Percentiles rank a stretch among this genome's conserved stretches.
These are phyloP conservation scores for Andrena camellia DNA, from an alignment of 2,888 invertebrate genomes.

Conservation along the genomic window DNA sequence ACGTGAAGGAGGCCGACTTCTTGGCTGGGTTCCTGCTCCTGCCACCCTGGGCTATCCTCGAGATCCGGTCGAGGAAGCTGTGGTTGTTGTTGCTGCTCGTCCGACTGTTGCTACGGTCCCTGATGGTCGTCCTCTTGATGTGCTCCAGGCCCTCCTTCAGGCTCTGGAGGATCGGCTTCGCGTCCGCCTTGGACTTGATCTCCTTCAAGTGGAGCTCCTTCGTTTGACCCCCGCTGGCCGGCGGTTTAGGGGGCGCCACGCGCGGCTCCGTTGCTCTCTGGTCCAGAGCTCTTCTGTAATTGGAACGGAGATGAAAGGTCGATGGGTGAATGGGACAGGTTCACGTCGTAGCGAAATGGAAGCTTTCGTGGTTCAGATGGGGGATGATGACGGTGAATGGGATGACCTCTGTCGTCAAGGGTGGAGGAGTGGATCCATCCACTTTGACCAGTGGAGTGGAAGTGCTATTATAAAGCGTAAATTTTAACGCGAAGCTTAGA, in stretches of 20 bases:
- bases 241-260: conserved; percentile 81
- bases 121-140: conserved; percentile 82
- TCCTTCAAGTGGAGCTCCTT: conserved; percentile 81
- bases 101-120: conserved; percentile 77
- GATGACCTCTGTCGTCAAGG: too few relatives aligned
- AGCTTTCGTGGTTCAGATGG: background rate
- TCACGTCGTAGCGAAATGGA: background rate
- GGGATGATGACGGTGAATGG: background rate
- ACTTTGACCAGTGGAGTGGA: too few relatives aligned
- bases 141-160: conserved; percentile 81
- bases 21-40: conserved; percentile 82
- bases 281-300: conserved; percentile 82
- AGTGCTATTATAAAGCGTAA: too few relatives aligned
- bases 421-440: too few relatives aligned
- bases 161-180: conserved; percentile 82
- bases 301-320: background rate
- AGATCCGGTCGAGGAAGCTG: conserved; percentile 80
- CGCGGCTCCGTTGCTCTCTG: conserved; percentile 83
- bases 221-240: conserved; percentile 71
- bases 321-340: background rate
- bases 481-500: too few relatives aligned
- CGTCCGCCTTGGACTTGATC: conserved; percentile 81
- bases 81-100: conserved; percentile 71
- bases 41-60: conserved; percentile 82
- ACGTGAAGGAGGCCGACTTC: conserved; percentile 83